Base-by-base conservation (phyloP, 2,888 invertebrate genomes). In the Epirrhoe tristata region DNA sequence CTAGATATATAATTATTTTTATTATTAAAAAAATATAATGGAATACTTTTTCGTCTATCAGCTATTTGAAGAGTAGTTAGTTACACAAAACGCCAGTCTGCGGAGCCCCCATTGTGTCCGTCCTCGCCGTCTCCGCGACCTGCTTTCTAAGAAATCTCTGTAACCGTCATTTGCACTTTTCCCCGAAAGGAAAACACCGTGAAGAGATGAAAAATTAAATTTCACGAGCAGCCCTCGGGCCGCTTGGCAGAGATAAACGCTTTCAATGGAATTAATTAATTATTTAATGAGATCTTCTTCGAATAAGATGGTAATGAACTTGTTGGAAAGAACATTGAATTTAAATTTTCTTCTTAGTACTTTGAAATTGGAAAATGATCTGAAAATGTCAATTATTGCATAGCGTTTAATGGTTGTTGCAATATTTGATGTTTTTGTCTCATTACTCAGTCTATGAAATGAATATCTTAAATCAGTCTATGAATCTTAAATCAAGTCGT, bases 101-200 rank as follows among this genome's bases (percentile, higher is more conserved):
- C 72, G 54, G 6, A n/a, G 34, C 34, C 72, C 66, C 75, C 72
- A 80, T 84, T 81, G 81, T 82, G 70, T 74, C 71, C 69, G 77
- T 72, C 67, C 75, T 67, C 76, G 80, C 12, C 17, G 80, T 82
- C 82, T 77, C 77, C 73, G 74, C 87, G 84, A 80, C 82, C 82
- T 78, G 76, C 63, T 80, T 81, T 77, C 81, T 77, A 70, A 73
- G 86, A 87, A 87, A 88, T 89, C 87, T 88, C 83, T 71, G 78
- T 81, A 82, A 81, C 81, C 87, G 91, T 90, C 91, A 91, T 89
- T 91, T 88, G 89, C 91, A 91, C 89, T 89, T 89, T 88, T 85
- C 85, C 78, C 78, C 80, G 81, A 83, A 87, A 68, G 67, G 61
- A 89, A 89, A 88, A 87, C 85, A 87, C 81, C 78, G 77, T 75